Conservation (phyloP, 2,888 invertebrate genomes). For the Tortricodes alternella region DNA sequence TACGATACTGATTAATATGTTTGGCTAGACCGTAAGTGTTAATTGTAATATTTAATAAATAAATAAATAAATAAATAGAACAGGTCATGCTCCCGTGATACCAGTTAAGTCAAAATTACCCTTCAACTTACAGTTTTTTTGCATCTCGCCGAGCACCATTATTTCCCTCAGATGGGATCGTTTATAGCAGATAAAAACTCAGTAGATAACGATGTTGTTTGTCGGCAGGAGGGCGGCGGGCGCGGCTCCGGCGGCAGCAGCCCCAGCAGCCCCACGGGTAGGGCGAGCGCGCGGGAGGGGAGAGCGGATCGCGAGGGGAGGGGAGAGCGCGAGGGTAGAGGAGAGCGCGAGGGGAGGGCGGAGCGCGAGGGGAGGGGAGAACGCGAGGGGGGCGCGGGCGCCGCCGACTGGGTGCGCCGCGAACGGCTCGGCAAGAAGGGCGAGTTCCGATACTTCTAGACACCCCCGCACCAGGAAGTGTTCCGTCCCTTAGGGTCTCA, state of each 20-base stretch:
- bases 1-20: too few species aligned
- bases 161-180: neutral
- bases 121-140: too few species aligned
- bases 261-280: slow-evolving; percentile 55
- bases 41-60: too few species aligned
- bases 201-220: slow-evolving; percentile 7
- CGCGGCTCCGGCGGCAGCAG: slow-evolving; percentile 67
- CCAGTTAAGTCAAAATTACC: too few species aligned
- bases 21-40: too few species aligned
- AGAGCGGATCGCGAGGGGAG: slow-evolving; percentile 3
- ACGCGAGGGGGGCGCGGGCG: slow-evolving; percentile 69
- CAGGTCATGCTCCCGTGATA: too few species aligned
- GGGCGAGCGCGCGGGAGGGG: slow-evolving; percentile 51
- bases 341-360: slow-evolving; percentile 62
- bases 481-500: neutral
- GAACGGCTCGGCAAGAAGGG: slow-evolving; percentile 96
- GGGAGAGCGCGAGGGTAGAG: slow-evolving; percentile 55
- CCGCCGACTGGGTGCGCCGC: slow-evolving; percentile 93
- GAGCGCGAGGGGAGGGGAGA: slow-evolving; percentile 51
- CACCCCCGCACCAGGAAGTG: slow-evolving; percentile 32
- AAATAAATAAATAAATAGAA: too few species aligned
- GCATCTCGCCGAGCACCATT: too few species aligned
- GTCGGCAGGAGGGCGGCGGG: slow-evolving; percentile 70
- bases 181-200: neutral
- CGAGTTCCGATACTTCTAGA: slow-evolving; percentile 96